phyloP scores from a whole-genome alignment of 2,113 vertebrate species.

The Chrysemys picta region DNA sequence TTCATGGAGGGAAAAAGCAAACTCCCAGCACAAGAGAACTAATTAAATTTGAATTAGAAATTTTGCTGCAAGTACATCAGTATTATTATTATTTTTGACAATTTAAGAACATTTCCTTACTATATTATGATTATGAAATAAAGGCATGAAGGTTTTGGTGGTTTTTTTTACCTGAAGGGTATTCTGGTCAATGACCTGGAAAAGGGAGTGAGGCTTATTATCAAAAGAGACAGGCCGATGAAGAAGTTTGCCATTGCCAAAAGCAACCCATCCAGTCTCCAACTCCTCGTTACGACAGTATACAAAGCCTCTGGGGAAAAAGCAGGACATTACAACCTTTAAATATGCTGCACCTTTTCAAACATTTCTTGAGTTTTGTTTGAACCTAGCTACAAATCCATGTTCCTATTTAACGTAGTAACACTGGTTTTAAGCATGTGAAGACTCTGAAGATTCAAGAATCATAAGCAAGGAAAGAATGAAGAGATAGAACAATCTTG shows the following conservation, averaged over 20 bases:
- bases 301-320: conserved; percentile 90
- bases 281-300: conserved; percentile 97
- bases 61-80: neutral
- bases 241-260: conserved; percentile 87
- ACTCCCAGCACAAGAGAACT: neutral
- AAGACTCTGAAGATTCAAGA: neutral
- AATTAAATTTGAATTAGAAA: neutral
- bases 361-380: neutral
- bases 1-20: neutral
- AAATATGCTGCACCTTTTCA: neutral
- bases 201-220: conserved; percentile 96
- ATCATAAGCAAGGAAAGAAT: neutral
- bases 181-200: conserved; percentile 95
- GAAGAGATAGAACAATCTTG: neutral
- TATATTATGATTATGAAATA: neutral
- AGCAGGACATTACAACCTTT: neutral
- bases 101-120: neutral
- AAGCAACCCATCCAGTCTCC: conserved; percentile 95
- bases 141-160: neutral
- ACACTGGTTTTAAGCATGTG: neutral
- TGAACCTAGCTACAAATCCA: neutral
- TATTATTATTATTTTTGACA: neutral
- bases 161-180: conserved; percentile 90
- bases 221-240: conserved; percentile 96
- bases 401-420: neutral